phyloP scores from a whole-genome alignment of 2,888 invertebrate genomes.

The Euphydryas editha region DNA sequence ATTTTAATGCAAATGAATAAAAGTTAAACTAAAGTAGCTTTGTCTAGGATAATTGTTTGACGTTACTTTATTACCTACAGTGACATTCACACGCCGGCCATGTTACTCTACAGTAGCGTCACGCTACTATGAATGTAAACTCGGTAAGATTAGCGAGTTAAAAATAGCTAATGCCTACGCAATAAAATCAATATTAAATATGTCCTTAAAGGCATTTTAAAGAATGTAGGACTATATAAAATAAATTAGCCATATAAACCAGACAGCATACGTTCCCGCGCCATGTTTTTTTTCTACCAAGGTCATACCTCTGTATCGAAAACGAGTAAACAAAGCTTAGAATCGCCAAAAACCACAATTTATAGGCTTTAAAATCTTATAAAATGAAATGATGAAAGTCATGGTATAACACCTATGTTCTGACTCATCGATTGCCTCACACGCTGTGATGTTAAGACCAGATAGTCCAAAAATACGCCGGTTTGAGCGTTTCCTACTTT shows the following conservation, averaged over 20 bases:
- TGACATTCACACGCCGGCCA: constrained; percentile 71
- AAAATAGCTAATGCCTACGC: constrained; percentile 65
- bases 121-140: constrained; percentile 72
- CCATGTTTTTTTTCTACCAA: constrained; percentile 81
- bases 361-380: constrained; percentile 40
- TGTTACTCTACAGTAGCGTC: constrained; percentile 77
- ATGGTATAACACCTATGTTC: constrained; percentile 50
- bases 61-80: constrained; percentile 57
- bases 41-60: constrained; percentile 61
- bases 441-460: constrained; percentile 59
- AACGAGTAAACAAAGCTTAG: constrained; percentile 78
- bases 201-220: constrained; percentile 42
- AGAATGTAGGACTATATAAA: constrained; percentile 47
- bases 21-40: constrained; percentile 43
- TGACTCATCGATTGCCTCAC: constrained; percentile 75
- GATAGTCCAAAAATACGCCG: constrained; percentile 79
- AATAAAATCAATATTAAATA: constrained; percentile 63
- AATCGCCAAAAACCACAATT: constrained; percentile 43
- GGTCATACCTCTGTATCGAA: constrained; percentile 78
- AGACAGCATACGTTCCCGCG: constrained; percentile 75
- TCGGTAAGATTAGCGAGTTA: constrained; percentile 62
- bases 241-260: constrained; percentile 57
- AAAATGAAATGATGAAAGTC: constrained; percentile 40
- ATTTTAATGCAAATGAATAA: constrained; percentile 26
- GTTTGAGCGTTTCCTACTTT: constrained; percentile 50